Percentiles rank a stretch among this genome's conserved stretches.
Evolutionary conservation across 2,113 vertebrate genomes (phyloP).

Genomic region (Nothobranchius furzeri): DNA sequence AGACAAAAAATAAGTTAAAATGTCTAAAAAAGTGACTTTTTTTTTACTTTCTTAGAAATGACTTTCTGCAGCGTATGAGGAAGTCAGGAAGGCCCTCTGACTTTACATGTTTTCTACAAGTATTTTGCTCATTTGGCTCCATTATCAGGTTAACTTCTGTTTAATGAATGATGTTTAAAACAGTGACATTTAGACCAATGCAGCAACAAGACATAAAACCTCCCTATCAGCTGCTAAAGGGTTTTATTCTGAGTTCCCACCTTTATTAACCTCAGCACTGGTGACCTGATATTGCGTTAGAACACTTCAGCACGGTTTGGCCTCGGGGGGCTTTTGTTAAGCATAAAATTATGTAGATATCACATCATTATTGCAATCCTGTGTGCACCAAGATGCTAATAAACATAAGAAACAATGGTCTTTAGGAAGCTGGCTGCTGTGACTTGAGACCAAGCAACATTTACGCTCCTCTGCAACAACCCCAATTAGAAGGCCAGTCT

Average conservation of each 20-base stretch:
- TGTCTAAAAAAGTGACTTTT: no score
- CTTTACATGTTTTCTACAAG: no score
- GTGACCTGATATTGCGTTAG: slow-evolving; percentile 60
- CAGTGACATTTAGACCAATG: background rate
- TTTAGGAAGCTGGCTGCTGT: slow-evolving; percentile 16
- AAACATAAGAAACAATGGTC: slow-evolving; percentile 60
- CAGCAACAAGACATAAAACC: background rate
- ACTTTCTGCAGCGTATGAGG: no score
- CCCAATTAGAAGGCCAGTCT: slow-evolving; percentile 67
- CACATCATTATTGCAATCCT: slow-evolving; percentile 66
- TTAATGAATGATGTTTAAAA: background rate
- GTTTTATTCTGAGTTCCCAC: slow-evolving; percentile 26
- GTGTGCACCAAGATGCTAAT: slow-evolving; percentile 55
- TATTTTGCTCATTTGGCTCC: no score
- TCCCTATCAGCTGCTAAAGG: background rate
- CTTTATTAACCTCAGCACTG: slow-evolving; percentile 54
- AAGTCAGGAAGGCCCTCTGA: no score
- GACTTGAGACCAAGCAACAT: slow-evolving; percentile 59
- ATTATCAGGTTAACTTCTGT: background rate
- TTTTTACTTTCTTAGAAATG: no score
- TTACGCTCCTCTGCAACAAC: slow-evolving; percentile 42
- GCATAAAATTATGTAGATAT: slow-evolving; percentile 71
- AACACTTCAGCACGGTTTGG: slow-evolving; percentile 51
- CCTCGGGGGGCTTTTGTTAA: slow-evolving; percentile 55
- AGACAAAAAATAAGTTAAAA: no score